phyloP scores from a whole-genome alignment of 2,797 vertebrate species.

The Hydrophis major region DNA sequence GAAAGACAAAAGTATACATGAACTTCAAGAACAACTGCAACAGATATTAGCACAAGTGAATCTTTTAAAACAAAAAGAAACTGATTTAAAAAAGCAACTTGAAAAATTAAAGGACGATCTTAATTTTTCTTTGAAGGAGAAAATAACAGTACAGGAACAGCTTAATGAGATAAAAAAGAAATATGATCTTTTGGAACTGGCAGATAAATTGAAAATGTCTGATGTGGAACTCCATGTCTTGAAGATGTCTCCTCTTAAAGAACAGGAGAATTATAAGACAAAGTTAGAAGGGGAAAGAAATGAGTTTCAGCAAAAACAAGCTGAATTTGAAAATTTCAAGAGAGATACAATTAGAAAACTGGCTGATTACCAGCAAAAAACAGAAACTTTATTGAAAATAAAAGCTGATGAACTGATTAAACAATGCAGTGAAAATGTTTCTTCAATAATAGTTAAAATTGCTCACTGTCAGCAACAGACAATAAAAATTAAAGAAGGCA shows the following conservation, averaged over 20 bases:
- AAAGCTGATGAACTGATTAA: conserved; percentile 75
- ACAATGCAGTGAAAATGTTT: conserved; percentile 73
- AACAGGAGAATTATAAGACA: conserved; percentile 74
- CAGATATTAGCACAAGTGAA: conserved; percentile 74
- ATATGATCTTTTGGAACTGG: conserved; percentile 70
- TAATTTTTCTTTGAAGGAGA: conserved; percentile 78
- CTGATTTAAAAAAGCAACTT: conserved; percentile 76
- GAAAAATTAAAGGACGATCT: conserved; percentile 81
- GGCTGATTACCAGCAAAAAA: conserved; percentile 71
- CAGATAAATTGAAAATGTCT: conserved; percentile 69
- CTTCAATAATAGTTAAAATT: conserved; percentile 72
- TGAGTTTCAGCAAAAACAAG: conserved; percentile 74
- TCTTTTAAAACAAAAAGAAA: conserved; percentile 75
- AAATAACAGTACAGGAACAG: conserved; percentile 76
- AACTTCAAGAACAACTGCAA: conserved; percentile 82
- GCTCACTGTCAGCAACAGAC: conserved; percentile 70
- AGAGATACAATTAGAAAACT: conserved; percentile 71
- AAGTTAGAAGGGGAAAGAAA: conserved; percentile 72
- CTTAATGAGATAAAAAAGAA: conserved; percentile 71
- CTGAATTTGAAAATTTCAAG: conserved; percentile 71
- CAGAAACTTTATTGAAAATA: conserved; percentile 72
- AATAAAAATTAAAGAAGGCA: conserved; percentile 72
- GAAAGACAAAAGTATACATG: conserved; percentile 75
- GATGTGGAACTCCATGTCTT: conserved; percentile 74
- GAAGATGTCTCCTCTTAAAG: conserved; percentile 71